These are phyloP conservation scores for Lepisosteus osseus DNA, from an alignment of 2,113 vertebrate genomes.

Conservation along the genomic window DNA sequence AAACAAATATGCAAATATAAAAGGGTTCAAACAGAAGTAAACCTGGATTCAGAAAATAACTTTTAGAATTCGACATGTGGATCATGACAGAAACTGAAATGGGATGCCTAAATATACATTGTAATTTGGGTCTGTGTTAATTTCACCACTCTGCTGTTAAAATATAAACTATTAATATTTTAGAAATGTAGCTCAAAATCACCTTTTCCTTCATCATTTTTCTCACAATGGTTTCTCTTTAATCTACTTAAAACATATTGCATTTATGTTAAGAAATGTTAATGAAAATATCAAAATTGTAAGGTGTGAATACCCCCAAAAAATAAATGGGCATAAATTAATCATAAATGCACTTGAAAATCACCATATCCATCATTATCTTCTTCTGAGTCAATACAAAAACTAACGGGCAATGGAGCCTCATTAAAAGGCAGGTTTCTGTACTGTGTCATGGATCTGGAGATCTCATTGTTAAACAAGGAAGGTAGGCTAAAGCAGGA, in stretches of 20 bases:
- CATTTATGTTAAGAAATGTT: conserved; percentile 32
- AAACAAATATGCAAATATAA: too few species aligned
- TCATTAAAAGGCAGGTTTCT: conserved; percentile 45
- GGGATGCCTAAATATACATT: too few species aligned
- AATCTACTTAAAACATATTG: conserved; percentile 32
- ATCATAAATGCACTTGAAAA: conserved; percentile 54
- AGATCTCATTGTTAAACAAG: conserved; percentile 55
- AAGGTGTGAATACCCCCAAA: conserved; percentile 14
- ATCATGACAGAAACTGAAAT: too few species aligned
- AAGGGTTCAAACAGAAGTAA: too few species aligned
- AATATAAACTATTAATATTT: conserved; percentile 12
- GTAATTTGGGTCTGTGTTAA: too few species aligned
- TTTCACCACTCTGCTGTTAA: too few species aligned
- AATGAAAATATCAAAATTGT: conserved; percentile 30
- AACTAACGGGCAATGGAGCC: conserved; percentile 39
- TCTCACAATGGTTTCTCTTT: conserved; percentile 22
- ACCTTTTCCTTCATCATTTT: conserved; percentile 9
- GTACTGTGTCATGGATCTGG: conserved; percentile 26
- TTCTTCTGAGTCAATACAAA: conserved; percentile 41
- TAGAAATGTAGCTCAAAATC: conserved; percentile 18
- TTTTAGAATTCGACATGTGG: too few species aligned
- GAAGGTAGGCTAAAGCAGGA: conserved; percentile 53
- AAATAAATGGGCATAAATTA: conserved; percentile 41
- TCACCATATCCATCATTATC: conserved; percentile 54
- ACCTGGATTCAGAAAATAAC: too few species aligned